phyloP scores from a whole-genome alignment of 2,888 invertebrate species.

The Lymantria dispar region DNA sequence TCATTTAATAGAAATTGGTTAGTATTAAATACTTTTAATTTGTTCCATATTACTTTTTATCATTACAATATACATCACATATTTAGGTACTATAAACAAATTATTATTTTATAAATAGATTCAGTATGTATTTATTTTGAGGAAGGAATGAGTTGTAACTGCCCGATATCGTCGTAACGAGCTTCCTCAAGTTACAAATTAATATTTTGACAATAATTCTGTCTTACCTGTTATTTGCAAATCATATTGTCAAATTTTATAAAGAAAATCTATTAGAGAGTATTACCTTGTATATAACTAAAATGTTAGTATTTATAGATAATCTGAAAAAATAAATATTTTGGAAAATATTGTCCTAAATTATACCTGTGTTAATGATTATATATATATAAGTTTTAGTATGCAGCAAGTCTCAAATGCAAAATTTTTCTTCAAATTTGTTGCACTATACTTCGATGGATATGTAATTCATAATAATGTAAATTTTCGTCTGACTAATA shows the following conservation, averaged over 20 bases:
- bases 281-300: not conserved
- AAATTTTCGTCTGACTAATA: too few relatives aligned
- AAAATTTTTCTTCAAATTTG: too few relatives aligned
- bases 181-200: conserved; percentile 42
- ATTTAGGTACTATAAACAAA: too few relatives aligned
- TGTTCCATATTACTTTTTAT: too few relatives aligned
- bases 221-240: conserved; percentile 38
- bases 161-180: conserved; percentile 16
- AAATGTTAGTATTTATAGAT: conserved; percentile 16
- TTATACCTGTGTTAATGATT: conserved; percentile 2
- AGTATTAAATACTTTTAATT: too few relatives aligned
- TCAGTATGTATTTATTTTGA: conserved; percentile 6
- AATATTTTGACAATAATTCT: conserved; percentile 53
- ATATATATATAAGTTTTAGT: not conserved
- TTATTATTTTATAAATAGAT: conserved; percentile 1
- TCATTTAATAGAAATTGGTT: too few relatives aligned
- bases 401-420: too few relatives aligned
- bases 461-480: too few relatives aligned
- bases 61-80: too few relatives aligned
- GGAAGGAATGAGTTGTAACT: conserved; percentile 3
- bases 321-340: conserved; percentile 31
- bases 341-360: conserved; percentile 28
- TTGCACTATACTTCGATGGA: too few relatives aligned
- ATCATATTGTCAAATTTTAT: conserved; percentile 45
- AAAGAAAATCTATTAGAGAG: conserved; percentile 6